phyloP scores from a whole-genome alignment of 2,113 vertebrate genomes.

The Sprattus sprattus region DNA sequence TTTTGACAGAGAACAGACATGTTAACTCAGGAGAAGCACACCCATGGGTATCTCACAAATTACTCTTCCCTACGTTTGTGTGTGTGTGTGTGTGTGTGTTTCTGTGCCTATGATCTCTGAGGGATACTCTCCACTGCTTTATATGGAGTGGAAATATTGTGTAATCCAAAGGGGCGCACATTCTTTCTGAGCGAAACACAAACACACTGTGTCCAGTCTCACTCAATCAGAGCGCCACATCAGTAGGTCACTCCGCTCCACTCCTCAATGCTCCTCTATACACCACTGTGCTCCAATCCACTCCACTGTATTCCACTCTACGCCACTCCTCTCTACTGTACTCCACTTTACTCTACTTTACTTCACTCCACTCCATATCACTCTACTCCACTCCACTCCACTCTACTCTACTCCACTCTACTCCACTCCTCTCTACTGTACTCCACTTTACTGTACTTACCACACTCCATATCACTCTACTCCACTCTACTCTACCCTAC shows the following conservation, averaged over 20 bases:
- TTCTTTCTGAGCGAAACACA: constrained; percentile 22
- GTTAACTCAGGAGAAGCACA: neutral
- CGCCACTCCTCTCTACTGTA: too few relatives aligned
- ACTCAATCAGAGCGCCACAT: neutral
- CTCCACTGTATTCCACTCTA: neutral
- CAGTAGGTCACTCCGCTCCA: constrained; percentile 1
- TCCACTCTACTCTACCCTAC: neutral
- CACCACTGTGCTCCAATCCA: too few relatives aligned
- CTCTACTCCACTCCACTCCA: neutral
- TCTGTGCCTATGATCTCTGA: constrained; percentile 21
- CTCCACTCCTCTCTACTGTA: neutral
- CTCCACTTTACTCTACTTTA: neutral
- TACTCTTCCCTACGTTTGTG: neutral
- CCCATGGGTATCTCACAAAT: neutral
- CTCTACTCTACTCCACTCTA: neutral
- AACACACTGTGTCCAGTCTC: neutral
- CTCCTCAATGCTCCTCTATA: neutral
- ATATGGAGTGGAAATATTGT: constrained; percentile 73
- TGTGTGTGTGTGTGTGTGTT: constrained; percentile 34
- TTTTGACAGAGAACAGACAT: neutral
- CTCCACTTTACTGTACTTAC: neutral
- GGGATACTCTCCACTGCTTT: constrained; percentile 46
- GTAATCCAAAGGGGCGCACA: constrained; percentile 25
- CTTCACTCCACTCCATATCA: neutral
- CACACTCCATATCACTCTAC: neutral